Conservation (phyloP, 2,797 vertebrate species). For the Lophura swinhoii region DNA sequence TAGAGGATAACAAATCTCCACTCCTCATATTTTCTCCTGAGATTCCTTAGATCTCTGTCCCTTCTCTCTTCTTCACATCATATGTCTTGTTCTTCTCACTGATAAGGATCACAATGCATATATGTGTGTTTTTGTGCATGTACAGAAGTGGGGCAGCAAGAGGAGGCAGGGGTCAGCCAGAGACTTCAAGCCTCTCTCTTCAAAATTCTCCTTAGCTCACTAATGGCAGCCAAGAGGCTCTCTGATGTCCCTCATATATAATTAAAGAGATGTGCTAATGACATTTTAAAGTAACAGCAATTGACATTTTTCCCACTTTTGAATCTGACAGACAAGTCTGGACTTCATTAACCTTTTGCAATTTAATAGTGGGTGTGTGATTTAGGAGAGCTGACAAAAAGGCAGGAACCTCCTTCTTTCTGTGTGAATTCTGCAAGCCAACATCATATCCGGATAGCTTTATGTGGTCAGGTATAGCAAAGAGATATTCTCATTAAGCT, state of each 20-base stretch:
- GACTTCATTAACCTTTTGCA: conserved; percentile 67
- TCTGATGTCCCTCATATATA: conserved; percentile 38
- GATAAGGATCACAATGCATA: no score
- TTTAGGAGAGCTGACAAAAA: conserved; percentile 37
- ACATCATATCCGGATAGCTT: not conserved
- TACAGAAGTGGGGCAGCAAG: not conserved
- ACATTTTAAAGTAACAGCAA: conserved; percentile 66
- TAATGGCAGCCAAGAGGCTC: not conserved
- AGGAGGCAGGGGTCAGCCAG: rapidly evolving
- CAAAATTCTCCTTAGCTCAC: not conserved
- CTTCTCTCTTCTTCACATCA: not conserved
- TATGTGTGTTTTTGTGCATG: rapidly evolving
- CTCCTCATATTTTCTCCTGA: not conserved
- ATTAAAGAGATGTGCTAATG: conserved; percentile 42
- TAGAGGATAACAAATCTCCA: not conserved
- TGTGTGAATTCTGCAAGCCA: not conserved
- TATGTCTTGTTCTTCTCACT: not conserved
- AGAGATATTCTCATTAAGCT: conserved; percentile 1
- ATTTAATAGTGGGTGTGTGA: conserved; percentile 18
- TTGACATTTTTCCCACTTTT: conserved; percentile 58
- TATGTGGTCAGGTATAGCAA: not conserved
- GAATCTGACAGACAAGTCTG: conserved; percentile 45
- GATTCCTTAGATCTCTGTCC: not conserved
- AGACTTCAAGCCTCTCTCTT: not conserved
- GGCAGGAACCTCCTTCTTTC: not conserved